Evolutionary conservation across 1,140 invertebrate genomes (phyloP).

Genomic region (Lepidotrigona ventralis): DNA sequence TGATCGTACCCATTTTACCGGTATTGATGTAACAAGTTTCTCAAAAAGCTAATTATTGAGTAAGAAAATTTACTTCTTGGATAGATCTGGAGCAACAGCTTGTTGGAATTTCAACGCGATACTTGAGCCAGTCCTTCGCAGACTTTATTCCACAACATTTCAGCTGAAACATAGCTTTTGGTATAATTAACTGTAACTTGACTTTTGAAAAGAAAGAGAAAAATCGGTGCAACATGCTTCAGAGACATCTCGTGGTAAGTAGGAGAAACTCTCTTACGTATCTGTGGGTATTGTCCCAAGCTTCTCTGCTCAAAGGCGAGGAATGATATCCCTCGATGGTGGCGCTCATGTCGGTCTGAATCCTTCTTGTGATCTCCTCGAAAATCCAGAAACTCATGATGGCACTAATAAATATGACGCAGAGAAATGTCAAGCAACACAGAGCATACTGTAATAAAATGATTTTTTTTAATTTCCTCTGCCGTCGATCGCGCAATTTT

Average conservation of each 20-base stretch:
- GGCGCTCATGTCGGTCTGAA: constrained; percentile 61
- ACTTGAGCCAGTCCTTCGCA: constrained; percentile 60
- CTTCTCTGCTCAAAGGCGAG: constrained; percentile 54
- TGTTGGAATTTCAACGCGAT: constrained; percentile 59
- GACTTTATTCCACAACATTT: constrained; percentile 69
- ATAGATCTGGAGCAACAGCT: constrained; percentile 65
- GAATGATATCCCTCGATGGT: constrained; percentile 62
- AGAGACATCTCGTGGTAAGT: background rate
- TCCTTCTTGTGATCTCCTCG: constrained; percentile 57
- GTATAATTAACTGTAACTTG: background rate
- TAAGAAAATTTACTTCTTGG: constrained; percentile 37
- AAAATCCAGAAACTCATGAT: constrained; percentile 66
- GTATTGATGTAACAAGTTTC: background rate
- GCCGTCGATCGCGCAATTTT: background rate
- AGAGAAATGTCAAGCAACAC: constrained; percentile 51
- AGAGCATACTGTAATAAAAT: constrained; percentile 59
- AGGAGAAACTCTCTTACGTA: constrained; percentile 53
- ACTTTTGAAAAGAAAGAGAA: background rate
- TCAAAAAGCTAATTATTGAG: background rate
- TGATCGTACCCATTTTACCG: background rate
- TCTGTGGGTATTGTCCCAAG: constrained; percentile 71
- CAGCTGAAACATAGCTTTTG: constrained; percentile 48
- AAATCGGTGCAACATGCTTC: background rate
- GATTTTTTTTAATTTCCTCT: background rate
- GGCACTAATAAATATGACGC: constrained; percentile 56